phyloP scores from a whole-genome alignment of 2,888 invertebrate species.

The Sturmia bella region DNA sequence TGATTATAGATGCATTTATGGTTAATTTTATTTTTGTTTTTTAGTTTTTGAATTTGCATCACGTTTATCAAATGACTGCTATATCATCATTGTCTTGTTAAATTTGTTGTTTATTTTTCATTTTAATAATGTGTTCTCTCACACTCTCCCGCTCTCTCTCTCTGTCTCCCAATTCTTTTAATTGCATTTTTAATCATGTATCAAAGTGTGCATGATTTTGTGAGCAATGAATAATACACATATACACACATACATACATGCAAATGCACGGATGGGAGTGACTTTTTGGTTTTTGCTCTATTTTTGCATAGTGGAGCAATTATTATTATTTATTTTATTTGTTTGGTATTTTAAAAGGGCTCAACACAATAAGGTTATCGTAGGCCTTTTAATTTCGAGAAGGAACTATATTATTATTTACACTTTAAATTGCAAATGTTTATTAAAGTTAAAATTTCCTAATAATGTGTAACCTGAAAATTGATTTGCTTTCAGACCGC shows the following conservation, averaged over 20 bases:
- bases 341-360: too few species aligned
- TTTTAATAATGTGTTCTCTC: conserved; percentile 7
- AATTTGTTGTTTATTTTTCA: conserved; percentile 17
- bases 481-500: too few species aligned
- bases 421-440: too few species aligned
- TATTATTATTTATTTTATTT: too few species aligned
- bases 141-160: not conserved
- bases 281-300: too few species aligned
- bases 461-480: too few species aligned
- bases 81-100: not conserved
- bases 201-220: conserved; percentile 23
- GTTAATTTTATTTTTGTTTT: conserved; percentile 4
- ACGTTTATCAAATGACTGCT: conserved; percentile 23
- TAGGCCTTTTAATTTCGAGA: too few species aligned
- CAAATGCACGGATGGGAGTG: conserved; percentile 26
- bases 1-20: not conserved
- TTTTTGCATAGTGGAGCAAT: too few species aligned
- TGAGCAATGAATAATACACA: not conserved
- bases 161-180: conserved; percentile 10
- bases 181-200: conserved; percentile 51
- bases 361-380: too few species aligned
- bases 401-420: too few species aligned
- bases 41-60: conserved; percentile 10
- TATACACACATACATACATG: not conserved
- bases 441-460: too few species aligned